These are phyloP conservation scores for Campylorhamphus procurvoides DNA, from an alignment of 2,113 vertebrate species.

Conservation along the genomic window DNA sequence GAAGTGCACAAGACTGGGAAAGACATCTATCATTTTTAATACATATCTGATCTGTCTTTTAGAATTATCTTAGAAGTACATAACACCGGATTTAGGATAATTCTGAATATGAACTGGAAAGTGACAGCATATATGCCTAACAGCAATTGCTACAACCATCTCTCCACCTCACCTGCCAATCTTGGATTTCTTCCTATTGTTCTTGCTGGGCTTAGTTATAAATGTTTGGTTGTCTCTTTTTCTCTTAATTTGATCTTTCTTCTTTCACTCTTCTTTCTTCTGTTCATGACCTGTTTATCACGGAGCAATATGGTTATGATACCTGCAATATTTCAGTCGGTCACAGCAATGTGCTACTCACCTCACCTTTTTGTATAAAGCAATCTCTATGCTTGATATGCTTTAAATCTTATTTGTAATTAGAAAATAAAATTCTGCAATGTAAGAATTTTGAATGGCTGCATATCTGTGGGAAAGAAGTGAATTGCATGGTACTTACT, in stretches of 20 bases:
- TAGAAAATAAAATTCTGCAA: background rate
- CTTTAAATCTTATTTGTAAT: background rate
- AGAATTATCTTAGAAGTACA: background rate
- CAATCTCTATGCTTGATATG: background rate
- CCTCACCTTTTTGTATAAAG: background rate
- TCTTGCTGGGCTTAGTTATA: background rate
- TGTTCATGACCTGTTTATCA: background rate
- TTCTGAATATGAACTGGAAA: background rate
- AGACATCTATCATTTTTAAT: background rate
- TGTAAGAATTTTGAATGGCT: background rate
- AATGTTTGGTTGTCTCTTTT: background rate
- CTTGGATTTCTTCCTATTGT: background rate
- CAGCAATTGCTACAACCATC: background rate
- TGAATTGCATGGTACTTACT: background rate
- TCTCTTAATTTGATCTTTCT: background rate
- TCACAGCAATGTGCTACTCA: background rate
- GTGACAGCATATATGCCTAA: background rate
- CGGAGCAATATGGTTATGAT: background rate
- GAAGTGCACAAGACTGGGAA: background rate
- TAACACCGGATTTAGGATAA: background rate
- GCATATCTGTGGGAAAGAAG: background rate
- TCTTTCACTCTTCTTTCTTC: background rate
- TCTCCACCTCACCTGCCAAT: background rate
- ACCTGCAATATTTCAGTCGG: background rate
- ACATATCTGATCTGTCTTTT: rapidly evolving